Evolutionary conservation across 2,113 vertebrate species (phyloP).

Genomic region (Urocynchramus pylzowi): DNA sequence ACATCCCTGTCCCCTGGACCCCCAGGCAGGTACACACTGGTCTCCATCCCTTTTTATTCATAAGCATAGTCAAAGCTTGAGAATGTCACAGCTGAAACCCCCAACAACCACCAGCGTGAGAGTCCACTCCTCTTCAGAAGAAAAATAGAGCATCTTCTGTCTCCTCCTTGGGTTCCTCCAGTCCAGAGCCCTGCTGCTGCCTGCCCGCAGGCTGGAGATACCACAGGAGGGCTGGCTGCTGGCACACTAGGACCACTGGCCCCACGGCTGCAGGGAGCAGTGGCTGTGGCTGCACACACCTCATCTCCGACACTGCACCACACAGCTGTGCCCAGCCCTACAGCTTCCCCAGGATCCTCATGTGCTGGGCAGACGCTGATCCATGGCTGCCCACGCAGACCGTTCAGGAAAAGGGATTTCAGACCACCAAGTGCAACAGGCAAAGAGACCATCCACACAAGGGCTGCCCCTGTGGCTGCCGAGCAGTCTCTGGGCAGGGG

Average conservation of each 20-base stretch:
- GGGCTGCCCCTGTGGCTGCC: neutral
- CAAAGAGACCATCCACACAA: neutral
- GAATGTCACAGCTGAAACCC: neutral
- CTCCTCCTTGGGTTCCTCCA: neutral
- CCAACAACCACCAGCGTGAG: fast-evolving
- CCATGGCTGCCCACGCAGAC: neutral
- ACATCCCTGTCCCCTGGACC: fast-evolving
- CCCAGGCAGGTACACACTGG: neutral
- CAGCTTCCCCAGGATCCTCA: fast-evolving
- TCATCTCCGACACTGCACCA: fast-evolving
- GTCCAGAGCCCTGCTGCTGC: neutral
- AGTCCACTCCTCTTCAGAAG: neutral
- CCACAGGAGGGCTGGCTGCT: neutral
- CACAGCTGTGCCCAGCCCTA: fast-evolving
- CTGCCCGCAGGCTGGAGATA: neutral
- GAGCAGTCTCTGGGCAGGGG: neutral
- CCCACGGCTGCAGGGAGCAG: fast-evolving
- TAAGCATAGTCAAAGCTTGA: conserved; percentile 35
- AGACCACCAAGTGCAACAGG: neutral
- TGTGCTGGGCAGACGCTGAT: fast-evolving
- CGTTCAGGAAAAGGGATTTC: neutral
- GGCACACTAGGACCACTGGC: neutral
- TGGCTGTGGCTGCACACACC: too few relatives aligned
- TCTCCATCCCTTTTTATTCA: conserved; percentile 45
- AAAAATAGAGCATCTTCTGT: conserved; percentile 18